Percentiles rank a stretch among this genome's conserved stretches.
Conservation (phyloP, 64 coral and sea anemone species). For the Stichodactyla helianthus region DNA sequence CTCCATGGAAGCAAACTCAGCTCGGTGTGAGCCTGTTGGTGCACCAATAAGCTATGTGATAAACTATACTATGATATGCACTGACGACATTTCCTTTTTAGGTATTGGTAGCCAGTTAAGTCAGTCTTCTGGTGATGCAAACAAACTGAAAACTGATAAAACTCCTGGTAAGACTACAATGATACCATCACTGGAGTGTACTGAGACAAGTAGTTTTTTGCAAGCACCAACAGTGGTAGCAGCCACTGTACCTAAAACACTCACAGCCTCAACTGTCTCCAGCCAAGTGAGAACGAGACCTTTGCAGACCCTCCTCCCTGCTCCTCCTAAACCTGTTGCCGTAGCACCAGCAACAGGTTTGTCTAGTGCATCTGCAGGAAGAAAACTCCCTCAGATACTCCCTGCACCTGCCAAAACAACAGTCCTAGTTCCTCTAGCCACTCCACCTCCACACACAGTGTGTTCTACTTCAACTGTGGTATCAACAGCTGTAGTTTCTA, state of each 20-base stretch:
- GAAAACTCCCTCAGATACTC: slow-evolving; percentile 71
- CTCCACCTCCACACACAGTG: slow-evolving; percentile 25
- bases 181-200: slow-evolving; percentile 18
- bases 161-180: not conserved
- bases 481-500: slow-evolving; percentile 15
- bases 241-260: slow-evolving; percentile 50
- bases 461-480: slow-evolving; percentile 11
- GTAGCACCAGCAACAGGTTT: slow-evolving; percentile 25
- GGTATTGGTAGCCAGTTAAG: not conserved
- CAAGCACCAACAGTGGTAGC: slow-evolving; percentile 12
- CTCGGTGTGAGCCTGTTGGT: too few species aligned
- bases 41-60: too few species aligned
- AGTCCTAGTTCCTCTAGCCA: slow-evolving; percentile 62
- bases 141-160: not conserved
- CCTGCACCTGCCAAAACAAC: slow-evolving; percentile 87
- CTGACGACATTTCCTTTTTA: not conserved
- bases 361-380: slow-evolving; percentile 1
- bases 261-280: slow-evolving; percentile 42
- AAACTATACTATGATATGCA: too few species aligned
- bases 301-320: slow-evolving; percentile 70
- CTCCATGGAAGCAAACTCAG: too few species aligned
- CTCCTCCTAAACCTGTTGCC: slow-evolving; percentile 67
- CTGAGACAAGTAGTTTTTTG: slow-evolving; percentile 15
- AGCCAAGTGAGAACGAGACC: slow-evolving; percentile 81
- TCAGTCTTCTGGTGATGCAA: not conserved